These are phyloP conservation scores for Sitta carolinensis DNA, from an alignment of 2,797 vertebrate genomes.

Conservation along the genomic window DNA sequence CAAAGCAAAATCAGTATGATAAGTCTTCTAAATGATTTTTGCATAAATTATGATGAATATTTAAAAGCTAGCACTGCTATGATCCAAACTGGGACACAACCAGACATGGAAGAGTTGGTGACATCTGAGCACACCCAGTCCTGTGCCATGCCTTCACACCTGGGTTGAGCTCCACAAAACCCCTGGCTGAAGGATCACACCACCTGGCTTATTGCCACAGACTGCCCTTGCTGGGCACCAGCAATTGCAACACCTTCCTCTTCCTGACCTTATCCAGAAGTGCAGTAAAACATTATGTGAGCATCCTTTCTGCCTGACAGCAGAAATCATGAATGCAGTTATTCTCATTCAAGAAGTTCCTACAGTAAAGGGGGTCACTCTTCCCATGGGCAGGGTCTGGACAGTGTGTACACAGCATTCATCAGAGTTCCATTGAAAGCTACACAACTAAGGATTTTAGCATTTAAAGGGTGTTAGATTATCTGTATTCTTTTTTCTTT, in stretches of 20 bases:
- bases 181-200: background rate
- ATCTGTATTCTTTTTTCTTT: background rate
- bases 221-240: background rate
- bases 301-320: background rate
- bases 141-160: accelerated
- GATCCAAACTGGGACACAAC: background rate
- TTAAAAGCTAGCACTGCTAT: background rate
- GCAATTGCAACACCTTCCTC: background rate
- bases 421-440: background rate
- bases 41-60: background rate
- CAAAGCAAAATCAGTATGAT: background rate
- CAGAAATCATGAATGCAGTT: background rate
- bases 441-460: background rate
- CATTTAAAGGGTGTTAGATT: background rate
- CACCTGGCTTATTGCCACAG: background rate
- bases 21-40: background rate
- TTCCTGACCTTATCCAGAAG: background rate
- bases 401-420: accelerated
- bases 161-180: background rate
- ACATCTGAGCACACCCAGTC: background rate
- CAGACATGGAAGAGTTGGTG: background rate
- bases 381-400: accelerated
- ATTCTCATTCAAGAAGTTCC: background rate
- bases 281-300: accelerated
- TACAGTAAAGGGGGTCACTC: background rate